Evolutionary conservation across 1,140 invertebrate genomes (phyloP), one percentile per base, ranked within the genome.

Genomic region (Cephus cinctus): DNA sequence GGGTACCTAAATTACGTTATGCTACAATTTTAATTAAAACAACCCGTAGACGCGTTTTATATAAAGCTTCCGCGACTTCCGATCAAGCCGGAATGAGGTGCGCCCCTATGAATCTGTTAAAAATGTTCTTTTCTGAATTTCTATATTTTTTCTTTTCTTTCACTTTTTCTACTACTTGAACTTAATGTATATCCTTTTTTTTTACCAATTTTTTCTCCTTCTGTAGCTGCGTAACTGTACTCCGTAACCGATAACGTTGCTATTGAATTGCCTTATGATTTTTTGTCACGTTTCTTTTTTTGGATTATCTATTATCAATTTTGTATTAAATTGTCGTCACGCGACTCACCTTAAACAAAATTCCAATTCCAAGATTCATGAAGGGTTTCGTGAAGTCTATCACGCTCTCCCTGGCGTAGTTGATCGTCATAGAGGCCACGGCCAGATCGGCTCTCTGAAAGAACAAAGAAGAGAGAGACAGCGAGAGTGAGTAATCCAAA

Each of bases 341-440:
- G 14, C n/a, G 6, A 61, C 72, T 76, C 78, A 89, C 88, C 86
- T 92, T 91, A 65, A 92, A 92, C 15, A 92, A 69, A 59, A 92
- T 92, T n/a, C 88, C 87, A 43, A 93, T 92, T 3, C 90, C 90
- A 5, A 92, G 78, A 65, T 92, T 92, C 86, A 94, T 92, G 71
- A 93, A 94, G 2, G 91, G 92, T 65, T 95, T 96, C 0, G 93
- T 95, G 71, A 96, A 96, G 71, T 96, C 93, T 19, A 96, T 94
- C n/a, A 94, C 92, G 60, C 89, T 91, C 71, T 96, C 92, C 20
- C 94, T 73, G 0, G 91, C 91, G 67, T 94, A 95, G 69, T 94
- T 96, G 47, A 95, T 96, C 0, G 92, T 96, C 87, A 96, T 91
- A 0, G 92, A 92, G 0, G 90, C 92, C 1, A 96, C 90, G 1